Conservation (phyloP, 1,140 invertebrate species). For the Drosophila baimaii region DNA sequence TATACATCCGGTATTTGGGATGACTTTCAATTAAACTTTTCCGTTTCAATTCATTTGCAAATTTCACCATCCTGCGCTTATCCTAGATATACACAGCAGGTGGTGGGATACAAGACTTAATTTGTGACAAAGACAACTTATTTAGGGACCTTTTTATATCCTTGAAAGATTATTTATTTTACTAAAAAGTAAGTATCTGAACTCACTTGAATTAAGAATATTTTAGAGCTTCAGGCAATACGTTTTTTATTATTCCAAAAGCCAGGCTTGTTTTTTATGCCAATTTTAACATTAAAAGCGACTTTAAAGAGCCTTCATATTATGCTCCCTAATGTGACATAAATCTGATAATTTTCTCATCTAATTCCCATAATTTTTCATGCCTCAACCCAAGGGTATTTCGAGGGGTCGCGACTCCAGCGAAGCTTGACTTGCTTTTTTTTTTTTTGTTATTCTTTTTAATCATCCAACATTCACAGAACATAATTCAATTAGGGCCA, state of each 20-base stretch:
- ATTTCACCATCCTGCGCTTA: conserved; percentile 14
- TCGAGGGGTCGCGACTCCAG: conserved; percentile 1
- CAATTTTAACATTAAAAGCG: neutral
- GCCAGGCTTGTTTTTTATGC: neutral
- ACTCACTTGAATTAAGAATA: too few species aligned
- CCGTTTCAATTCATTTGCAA: conserved; percentile 58
- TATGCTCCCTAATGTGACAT: neutral
- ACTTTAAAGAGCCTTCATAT: neutral
- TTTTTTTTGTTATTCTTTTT: conserved; percentile 29
- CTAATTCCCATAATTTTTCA: conserved; percentile 26
- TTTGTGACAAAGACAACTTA: neutral
- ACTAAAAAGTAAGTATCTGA: too few species aligned
- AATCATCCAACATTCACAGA: conserved; percentile 41
- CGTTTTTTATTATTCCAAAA: neutral
- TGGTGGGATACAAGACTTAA: neutral
- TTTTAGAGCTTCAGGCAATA: too few species aligned
- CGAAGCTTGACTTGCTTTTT: conserved; percentile 10
- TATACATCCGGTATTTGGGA: conserved; percentile 14
- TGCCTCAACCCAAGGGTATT: conserved; percentile 17
- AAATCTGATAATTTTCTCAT: conserved; percentile 29
- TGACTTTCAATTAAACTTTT: conserved; percentile 79
- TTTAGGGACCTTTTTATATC: neutral
- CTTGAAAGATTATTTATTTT: neutral
- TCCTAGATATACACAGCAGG: neutral
- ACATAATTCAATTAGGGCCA: conserved; percentile 75